These are phyloP conservation scores for Pterophyllum scalare DNA, from an alignment of 2,113 vertebrate species.

Conservation along the genomic window DNA sequence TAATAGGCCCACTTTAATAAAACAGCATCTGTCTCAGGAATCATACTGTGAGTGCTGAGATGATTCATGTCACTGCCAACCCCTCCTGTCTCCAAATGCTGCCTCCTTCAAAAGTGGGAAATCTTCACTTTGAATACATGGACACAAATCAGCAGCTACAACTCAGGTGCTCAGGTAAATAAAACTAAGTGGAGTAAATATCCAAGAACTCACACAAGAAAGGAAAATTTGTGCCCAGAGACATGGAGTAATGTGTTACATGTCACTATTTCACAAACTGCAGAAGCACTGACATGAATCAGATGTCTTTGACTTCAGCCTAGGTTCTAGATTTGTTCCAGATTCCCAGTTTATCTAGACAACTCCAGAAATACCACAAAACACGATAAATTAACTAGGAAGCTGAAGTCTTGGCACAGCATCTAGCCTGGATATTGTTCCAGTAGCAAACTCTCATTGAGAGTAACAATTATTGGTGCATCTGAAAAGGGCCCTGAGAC, in stretches of 20 bases:
- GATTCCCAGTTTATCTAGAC: no score
- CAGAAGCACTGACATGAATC: no score
- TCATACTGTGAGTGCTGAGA: fast-evolving
- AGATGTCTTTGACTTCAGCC: background rate
- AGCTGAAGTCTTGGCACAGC: background rate
- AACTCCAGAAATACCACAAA: no score
- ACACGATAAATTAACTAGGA: background rate
- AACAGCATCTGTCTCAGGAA: background rate
- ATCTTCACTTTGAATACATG: background rate
- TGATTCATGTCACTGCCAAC: background rate
- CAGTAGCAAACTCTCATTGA: background rate
- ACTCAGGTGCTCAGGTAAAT: background rate
- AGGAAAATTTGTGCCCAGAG: no score
- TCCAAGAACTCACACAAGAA: background rate
- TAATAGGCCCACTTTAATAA: background rate
- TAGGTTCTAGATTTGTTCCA: background rate
- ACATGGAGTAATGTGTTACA: no score
- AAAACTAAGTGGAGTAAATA: background rate
- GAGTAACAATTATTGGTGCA: no score
- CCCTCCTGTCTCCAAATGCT: background rate
- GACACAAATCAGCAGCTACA: background rate
- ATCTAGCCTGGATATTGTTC: background rate
- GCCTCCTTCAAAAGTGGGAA: background rate
- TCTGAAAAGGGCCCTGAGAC: no score
- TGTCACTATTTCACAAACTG: background rate